Conservation (phyloP, 2,113 vertebrate genomes). For the Oryzias curvinotus region DNA sequence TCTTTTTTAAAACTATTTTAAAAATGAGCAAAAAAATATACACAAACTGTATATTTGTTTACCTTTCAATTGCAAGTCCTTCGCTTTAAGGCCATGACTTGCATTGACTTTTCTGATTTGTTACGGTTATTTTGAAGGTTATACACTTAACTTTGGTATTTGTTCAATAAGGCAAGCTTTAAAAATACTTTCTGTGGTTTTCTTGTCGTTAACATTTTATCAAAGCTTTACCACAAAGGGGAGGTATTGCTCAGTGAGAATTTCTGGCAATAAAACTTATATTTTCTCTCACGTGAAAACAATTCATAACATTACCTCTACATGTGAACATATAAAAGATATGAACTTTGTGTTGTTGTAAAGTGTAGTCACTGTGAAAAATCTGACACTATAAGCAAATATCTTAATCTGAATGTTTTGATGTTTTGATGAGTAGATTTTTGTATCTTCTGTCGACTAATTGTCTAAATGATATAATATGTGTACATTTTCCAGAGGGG, state of each 20-base stretch:
- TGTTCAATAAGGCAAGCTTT: constrained; percentile 31
- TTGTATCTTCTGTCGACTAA: constrained; percentile 37
- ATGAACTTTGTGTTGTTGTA: constrained; percentile 53
- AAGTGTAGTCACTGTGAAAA: constrained; percentile 55
- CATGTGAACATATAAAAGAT: constrained; percentile 44
- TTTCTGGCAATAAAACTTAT: constrained; percentile 62
- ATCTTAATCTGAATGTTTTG: constrained; percentile 40
- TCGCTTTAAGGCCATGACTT: constrained; percentile 46
- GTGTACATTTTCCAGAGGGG: constrained; percentile 20
- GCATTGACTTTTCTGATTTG: constrained; percentile 35
- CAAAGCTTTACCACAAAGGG: constrained; percentile 34
- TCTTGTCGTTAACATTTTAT: constrained; percentile 44
- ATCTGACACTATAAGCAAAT: constrained; percentile 41
- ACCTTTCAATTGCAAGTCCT: constrained; percentile 35
- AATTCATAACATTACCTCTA: constrained; percentile 47
- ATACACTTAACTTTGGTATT: constrained; percentile 33
- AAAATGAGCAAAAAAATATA: constrained; percentile 14
- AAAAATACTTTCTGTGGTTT: constrained; percentile 44
- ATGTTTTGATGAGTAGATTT: constrained; percentile 42
- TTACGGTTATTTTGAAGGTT: constrained; percentile 37
- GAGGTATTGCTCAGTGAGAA: constrained; percentile 16
- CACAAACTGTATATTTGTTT: constrained; percentile 41
- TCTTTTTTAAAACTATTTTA: constrained; percentile 66
- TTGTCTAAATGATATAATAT: constrained; percentile 31
- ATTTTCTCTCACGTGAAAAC: constrained; percentile 38